Evolutionary conservation across 2,797 vertebrate species (phyloP).

Genomic region (Cephalopachus bancanus): DNA sequence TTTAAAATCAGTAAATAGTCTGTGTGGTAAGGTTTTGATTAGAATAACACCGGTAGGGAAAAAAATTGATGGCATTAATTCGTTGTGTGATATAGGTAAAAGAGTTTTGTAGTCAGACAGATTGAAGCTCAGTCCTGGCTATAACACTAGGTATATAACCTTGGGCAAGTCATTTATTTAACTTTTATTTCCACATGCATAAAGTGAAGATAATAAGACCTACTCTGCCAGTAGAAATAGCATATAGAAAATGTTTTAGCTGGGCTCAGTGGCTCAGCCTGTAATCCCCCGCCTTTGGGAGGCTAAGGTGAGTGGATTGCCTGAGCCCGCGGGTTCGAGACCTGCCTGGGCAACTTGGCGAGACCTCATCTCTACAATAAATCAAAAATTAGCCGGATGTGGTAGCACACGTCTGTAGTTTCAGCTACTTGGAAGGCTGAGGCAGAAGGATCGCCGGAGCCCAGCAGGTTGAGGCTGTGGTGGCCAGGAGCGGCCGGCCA

Average conservation of each 20-base stretch:
- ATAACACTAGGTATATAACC: not conserved
- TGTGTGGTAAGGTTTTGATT: conserved; percentile 61
- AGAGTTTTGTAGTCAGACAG: conserved; percentile 30
- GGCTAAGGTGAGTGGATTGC: too few relatives aligned
- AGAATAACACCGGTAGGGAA: not conserved
- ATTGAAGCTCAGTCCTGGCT: not conserved
- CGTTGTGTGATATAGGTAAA: not conserved
- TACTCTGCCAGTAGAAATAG: not conserved
- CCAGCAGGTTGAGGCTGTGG: too few relatives aligned
- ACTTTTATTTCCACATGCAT: conserved; percentile 38
- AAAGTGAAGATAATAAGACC: conserved; percentile 38
- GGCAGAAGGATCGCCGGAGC: too few relatives aligned
- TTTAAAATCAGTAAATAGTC: conserved; percentile 44
- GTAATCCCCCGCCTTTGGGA: too few relatives aligned
- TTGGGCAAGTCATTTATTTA: conserved; percentile 55
- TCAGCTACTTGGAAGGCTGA: too few relatives aligned
- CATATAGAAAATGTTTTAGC: conserved; percentile 29
- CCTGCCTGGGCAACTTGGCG: too few relatives aligned
- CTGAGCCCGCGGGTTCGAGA: too few relatives aligned
- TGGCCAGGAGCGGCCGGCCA: too few relatives aligned
- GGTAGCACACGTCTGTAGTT: too few relatives aligned
- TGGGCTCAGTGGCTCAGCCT: too few relatives aligned
- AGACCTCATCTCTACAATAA: too few relatives aligned
- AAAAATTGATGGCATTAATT: conserved; percentile 40
- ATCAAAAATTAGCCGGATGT: too few relatives aligned